A percentile compares a stretch with the other conserved stretches of the same genome.
Evolutionary conservation across 2,888 invertebrate species (phyloP).

Genomic region (Nemapogon koenigi): DNA sequence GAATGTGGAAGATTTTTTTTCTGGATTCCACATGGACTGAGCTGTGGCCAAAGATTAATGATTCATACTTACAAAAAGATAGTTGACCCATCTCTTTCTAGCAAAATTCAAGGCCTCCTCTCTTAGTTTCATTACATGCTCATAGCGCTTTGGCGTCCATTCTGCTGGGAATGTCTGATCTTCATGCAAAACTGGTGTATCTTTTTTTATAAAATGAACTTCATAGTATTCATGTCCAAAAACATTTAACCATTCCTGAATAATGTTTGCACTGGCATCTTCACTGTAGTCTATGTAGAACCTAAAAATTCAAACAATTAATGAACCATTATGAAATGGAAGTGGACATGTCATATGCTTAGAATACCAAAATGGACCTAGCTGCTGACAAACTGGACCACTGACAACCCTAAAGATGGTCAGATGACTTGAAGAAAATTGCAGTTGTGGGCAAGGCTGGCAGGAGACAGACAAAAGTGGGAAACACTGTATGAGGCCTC

Average conservation of each 20-base stretch:
- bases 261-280: slow-evolving; percentile 76
- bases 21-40: no score
- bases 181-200: slow-evolving; percentile 31
- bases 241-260: slow-evolving; percentile 74
- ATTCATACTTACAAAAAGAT: slow-evolving; percentile 73
- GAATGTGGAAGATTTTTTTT: no score
- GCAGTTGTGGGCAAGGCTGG: no score
- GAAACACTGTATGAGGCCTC: no score
- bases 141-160: slow-evolving; percentile 80
- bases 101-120: slow-evolving; percentile 78
- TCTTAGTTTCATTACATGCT: slow-evolving; percentile 79
- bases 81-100: slow-evolving; percentile 86
- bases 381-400: no score
- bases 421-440: no score
- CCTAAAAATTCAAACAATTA: slow-evolving; percentile 55
- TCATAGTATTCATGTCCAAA: slow-evolving; percentile 73
- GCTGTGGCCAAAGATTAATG: no score
- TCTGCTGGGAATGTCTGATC: slow-evolving; percentile 72
- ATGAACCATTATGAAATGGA: no score
- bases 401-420: no score
- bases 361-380: no score
- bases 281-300: slow-evolving; percentile 86
- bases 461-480: no score
- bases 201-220: slow-evolving; percentile 65
- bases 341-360: no score